Base-by-base conservation (phyloP, 1,140 invertebrate species). In the Andricus grossulariae region DNA sequence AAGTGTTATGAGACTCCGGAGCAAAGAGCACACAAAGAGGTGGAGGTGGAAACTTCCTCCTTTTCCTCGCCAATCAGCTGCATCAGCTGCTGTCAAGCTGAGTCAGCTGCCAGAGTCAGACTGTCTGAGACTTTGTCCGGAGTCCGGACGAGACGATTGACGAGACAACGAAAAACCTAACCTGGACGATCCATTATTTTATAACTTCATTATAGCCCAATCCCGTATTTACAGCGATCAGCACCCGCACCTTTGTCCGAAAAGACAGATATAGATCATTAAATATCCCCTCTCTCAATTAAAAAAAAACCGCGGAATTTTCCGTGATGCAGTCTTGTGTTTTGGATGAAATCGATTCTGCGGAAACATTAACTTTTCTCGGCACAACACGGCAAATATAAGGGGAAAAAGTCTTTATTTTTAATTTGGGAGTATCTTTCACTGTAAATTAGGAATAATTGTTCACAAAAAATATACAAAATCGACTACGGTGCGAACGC, bases 1-100 rank as follows among this genome's bases (percentile, higher is more conserved):
- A 66, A 66, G 60, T 66, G 60, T 66, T 45, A 32, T 66, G 60
- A 66, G 25, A 66, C 60, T 66, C 45, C 3, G 60, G 60, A 66
- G 60, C 60, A 66, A 66, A 66, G 60, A 66, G 60, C 60, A 66
- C 60, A 66, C 45, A 39, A 39, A 55, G 18, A 45, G 10, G 60
- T 66, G 60, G 60, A 16, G 60, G 60, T 32, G 60, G 60, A 66
- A 39, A 66, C 32, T 66, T 25, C 19, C 16, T 66, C 21, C 57
- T 60, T 21, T 15, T 13, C 1, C 21, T 32, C 60, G 12, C 13
- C 25, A 66, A 66, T 39, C 60, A 66, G 60, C 60, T 16, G 25
- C 21, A 25, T 74, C 73, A 51, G 13, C 49, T 51, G 49, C 50
- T 15, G 18, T 25, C 55, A 57, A 55, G 19, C 60, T 52, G 25